Evolutionary conservation across 2,888 invertebrate species (phyloP), one percentile per base, ranked within the genome.

Genomic region (Nezara viridula): DNA sequence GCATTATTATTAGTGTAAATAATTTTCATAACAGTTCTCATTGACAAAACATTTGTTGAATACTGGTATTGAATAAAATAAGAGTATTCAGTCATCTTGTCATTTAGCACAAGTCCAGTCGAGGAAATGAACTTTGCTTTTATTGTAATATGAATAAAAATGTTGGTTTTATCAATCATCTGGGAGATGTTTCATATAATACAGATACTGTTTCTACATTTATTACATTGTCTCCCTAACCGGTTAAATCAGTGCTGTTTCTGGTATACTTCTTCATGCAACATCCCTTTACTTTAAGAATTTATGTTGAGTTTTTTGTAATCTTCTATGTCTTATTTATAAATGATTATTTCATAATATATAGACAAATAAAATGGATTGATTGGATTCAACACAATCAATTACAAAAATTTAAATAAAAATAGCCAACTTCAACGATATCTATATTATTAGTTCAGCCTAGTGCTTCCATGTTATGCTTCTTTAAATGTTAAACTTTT

Each of bases 21-120:
- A 3, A 73, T 73, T 37, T 37, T 73, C 21, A 73, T 73, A 73
- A 73, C 66, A 73, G 66, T 73, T 73, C 66, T 73, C 66, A 73
- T 73, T 73, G 24, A 37, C 66, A 21, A 37, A 73, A 27, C 19
- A 5, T 73, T 37, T 73, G 21, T 73, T 73, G 32, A 66, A 27
- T 66, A 32, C 2, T 32, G 66, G 19, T 32, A 66, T 37, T 37
- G 16, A 32, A 19, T 66, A 5, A 16, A n/a, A n/a, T n/a, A n/a
- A n/a, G n/a, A n/a, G n/a, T n/a, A n/a, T n/a, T n/a, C n/a, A n/a
- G n/a, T n/a, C n/a, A n/a, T n/a, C n/a, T n/a, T n/a, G n/a, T n/a
- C n/a, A n/a, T n/a, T n/a, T n/a, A n/a, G n/a, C 27, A 12, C 6
- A 27, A 60, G 60, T 60, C 4, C 5, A 60, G 14, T 12, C 1